Conservation (phyloP, 2,113 vertebrate genomes). For the Grus americana region DNA sequence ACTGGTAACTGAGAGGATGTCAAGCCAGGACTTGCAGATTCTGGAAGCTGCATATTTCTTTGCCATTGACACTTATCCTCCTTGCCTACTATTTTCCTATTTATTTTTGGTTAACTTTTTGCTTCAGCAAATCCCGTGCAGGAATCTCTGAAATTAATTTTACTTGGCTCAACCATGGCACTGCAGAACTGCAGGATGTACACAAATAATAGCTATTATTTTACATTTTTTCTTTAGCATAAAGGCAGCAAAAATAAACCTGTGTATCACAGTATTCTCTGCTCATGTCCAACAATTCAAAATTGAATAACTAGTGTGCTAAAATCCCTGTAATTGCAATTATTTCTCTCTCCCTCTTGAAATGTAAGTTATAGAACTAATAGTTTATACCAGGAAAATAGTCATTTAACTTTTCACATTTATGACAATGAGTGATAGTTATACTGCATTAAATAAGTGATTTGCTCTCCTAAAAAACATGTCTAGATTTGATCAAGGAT, state of each 20-base stretch:
- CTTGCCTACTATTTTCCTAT: not conserved
- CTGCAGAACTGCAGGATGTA: not conserved
- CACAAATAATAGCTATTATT: not conserved
- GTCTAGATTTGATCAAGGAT: not conserved
- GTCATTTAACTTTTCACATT: slow-evolving; percentile 22
- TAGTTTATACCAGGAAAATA: slow-evolving; percentile 19
- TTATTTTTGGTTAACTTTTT: not conserved
- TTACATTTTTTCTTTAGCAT: not conserved
- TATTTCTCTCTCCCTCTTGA: not conserved
- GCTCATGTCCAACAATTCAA: not conserved
- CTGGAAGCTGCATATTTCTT: not conserved
- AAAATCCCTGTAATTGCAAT: slow-evolving; percentile 1
- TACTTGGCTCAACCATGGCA: not conserved
- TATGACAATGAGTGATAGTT: slow-evolving; percentile 16
- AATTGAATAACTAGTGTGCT: not conserved
- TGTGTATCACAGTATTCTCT: not conserved
- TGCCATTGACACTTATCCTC: not conserved
- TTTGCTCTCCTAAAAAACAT: not conserved
- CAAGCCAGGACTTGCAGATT: not conserved
- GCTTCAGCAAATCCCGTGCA: not conserved
- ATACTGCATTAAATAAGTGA: not conserved
- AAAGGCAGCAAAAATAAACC: not conserved
- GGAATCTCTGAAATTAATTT: not conserved
- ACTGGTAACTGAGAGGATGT: not conserved
- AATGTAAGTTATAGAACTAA: not conserved